phyloP scores from a whole-genome alignment of 2,888 invertebrate genomes.

The Tachystola acroxantha region DNA sequence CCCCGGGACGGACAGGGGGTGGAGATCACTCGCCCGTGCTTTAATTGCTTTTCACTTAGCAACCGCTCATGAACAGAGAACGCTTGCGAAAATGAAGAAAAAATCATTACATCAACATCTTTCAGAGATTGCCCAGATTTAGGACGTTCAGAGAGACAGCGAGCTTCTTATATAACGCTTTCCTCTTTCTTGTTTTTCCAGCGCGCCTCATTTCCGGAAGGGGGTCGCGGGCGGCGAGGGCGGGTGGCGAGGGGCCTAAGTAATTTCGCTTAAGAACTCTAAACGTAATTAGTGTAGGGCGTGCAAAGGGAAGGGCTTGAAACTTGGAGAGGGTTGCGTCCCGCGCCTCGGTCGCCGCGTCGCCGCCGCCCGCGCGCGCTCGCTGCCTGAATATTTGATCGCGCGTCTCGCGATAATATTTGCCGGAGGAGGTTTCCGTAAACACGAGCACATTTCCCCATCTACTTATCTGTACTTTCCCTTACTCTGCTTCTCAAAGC shows the following conservation, averaged over 20 bases:
- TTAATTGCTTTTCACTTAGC: slow-evolving; percentile 79
- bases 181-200: slow-evolving; percentile 76
- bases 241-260: slow-evolving; percentile 79
- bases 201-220: slow-evolving; percentile 75
- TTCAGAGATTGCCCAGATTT: slow-evolving; percentile 76
- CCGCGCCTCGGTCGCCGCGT: slow-evolving; percentile 43
- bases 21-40: slow-evolving; percentile 78
- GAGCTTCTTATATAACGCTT: slow-evolving; percentile 70
- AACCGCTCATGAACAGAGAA: slow-evolving; percentile 75
- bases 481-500: slow-evolving; percentile 65
- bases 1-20: slow-evolving; percentile 31
- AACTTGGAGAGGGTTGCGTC: slow-evolving; percentile 80
- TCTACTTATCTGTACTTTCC: slow-evolving; percentile 64
- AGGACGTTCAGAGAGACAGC: slow-evolving; percentile 66
- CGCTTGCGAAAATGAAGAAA: slow-evolving; percentile 72
- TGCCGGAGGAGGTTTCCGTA: slow-evolving; percentile 74
- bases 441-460: slow-evolving; percentile 70
- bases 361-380: slow-evolving; percentile 37
- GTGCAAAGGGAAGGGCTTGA: slow-evolving; percentile 80
- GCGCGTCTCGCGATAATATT: slow-evolving; percentile 76
- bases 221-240: slow-evolving; percentile 57
- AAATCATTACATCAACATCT: slow-evolving; percentile 78
- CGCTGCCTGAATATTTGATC: slow-evolving; percentile 75
- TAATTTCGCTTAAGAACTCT: slow-evolving; percentile 84
- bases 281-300: slow-evolving; percentile 84